Evolutionary conservation across 2,797 vertebrate species (phyloP).

Genomic region (Erethizon dorsatum): DNA sequence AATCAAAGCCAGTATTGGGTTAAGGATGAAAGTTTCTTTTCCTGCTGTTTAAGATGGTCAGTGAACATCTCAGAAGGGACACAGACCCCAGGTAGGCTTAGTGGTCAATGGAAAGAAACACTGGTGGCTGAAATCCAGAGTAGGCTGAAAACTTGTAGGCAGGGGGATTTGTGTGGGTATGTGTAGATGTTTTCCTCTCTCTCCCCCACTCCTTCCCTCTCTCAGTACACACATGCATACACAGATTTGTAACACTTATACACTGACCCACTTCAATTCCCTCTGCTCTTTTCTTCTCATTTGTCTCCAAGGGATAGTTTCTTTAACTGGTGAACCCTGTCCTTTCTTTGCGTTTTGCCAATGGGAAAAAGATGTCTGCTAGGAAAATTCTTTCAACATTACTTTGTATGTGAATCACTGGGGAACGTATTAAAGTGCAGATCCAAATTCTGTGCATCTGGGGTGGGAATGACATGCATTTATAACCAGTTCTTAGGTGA

Average conservation of each 20-base stretch:
- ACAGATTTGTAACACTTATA: not conserved
- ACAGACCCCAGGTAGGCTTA: not conserved
- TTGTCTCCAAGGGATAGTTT: not conserved
- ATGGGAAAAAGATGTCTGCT: not conserved
- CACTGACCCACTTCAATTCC: not conserved
- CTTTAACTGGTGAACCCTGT: not conserved
- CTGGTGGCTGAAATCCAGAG: not conserved
- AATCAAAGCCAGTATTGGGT: not conserved
- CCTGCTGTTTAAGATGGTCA: not conserved
- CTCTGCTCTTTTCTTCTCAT: not conserved
- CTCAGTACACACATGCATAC: not conserved
- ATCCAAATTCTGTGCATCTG: not conserved
- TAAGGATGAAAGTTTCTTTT: conserved; percentile 40
- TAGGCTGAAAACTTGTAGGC: not conserved
- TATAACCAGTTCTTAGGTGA: not conserved
- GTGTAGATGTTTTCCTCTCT: too few relatives aligned
- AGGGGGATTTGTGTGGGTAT: not conserved
- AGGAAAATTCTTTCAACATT: not conserved
- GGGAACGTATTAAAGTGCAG: not conserved
- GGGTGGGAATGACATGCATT: not conserved
- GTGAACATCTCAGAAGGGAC: not conserved
- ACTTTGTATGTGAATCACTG: not conserved
- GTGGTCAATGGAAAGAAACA: not conserved
- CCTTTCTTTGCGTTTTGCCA: not conserved
- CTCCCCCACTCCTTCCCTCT: rapidly evolving